Conservation (phyloP, 2,888 invertebrate genomes). For the Pseudococcus viburni region DNA sequence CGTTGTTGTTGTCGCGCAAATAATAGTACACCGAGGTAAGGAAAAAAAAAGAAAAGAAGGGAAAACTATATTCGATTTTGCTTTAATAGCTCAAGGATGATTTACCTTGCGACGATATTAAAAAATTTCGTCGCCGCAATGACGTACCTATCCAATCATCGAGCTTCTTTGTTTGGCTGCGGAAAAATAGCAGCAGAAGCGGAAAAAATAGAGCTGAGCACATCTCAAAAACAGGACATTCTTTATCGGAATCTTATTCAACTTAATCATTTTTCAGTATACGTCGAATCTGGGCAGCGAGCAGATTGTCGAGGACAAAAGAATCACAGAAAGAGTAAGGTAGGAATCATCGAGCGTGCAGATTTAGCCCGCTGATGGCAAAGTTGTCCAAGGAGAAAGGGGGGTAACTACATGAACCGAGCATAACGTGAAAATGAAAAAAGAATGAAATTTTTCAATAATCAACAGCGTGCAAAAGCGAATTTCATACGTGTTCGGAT, state of each 20-base stretch:
- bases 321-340: neutral
- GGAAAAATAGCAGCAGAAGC: neutral
- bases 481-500: slow-evolving; percentile 28
- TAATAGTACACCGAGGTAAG: neutral
- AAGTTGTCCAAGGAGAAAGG: neutral
- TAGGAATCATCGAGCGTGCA: slow-evolving; percentile 5
- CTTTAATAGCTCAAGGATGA: slow-evolving; percentile 32
- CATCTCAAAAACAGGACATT: slow-evolving; percentile 13
- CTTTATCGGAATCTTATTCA: slow-evolving; percentile 20
- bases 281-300: neutral
- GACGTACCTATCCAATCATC: neutral
- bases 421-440: slow-evolving; percentile 1
- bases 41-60: neutral
- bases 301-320: neutral
- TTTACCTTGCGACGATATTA: slow-evolving; percentile 44
- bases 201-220: neutral
- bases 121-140: slow-evolving; percentile 22
- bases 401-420: neutral
- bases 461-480: slow-evolving; percentile 22
- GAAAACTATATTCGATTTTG: slow-evolving; percentile 12
- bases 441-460: slow-evolving; percentile 39
- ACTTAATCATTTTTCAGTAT: slow-evolving; percentile 39
- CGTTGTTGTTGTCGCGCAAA: neutral
- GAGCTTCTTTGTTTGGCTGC: neutral
- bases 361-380: neutral